A percentile compares a stretch with the other conserved stretches of the same genome.
These are phyloP conservation scores for Aphelenchoides besseyi DNA, from an alignment of 1,140 invertebrate genomes.

Conservation along the genomic window DNA sequence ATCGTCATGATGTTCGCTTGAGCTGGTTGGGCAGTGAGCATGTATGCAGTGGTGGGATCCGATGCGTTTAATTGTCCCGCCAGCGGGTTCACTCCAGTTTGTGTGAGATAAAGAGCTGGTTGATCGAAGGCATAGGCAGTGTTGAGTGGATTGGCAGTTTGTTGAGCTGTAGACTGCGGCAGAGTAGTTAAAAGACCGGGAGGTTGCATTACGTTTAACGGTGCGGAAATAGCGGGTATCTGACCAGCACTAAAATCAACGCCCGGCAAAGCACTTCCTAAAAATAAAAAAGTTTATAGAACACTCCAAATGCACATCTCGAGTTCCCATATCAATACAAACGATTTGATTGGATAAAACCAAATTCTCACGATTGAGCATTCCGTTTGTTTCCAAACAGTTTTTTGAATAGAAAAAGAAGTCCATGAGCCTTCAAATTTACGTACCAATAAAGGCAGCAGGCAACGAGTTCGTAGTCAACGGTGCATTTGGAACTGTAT, in stretches of 20 bases:
- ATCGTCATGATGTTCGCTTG: background rate
- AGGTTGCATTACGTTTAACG: constrained; percentile 9
- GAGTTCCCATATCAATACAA: too few relatives aligned
- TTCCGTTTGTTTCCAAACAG: too few relatives aligned
- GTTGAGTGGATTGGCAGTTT: constrained; percentile 68
- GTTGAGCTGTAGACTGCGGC: constrained; percentile 72
- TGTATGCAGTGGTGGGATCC: constrained; percentile 8
- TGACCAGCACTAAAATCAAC: background rate
- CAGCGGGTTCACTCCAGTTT: background rate
- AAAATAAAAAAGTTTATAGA: background rate
- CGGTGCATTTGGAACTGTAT: background rate
- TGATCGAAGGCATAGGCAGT: constrained; percentile 10
- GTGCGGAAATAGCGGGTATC: background rate
- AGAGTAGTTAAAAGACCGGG: constrained; percentile 25
- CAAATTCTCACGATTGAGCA: too few relatives aligned
- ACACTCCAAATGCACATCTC: background rate
- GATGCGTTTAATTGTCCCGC: background rate
- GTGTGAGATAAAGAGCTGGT: constrained; percentile 10
- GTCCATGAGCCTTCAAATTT: background rate
- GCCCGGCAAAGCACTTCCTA: background rate
- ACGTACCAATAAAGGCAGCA: background rate
- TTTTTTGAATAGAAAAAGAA: too few relatives aligned
- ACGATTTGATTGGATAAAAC: background rate
- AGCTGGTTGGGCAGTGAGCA: background rate
- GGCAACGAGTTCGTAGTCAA: background rate